Evolutionary conservation across 2,888 invertebrate species (phyloP), one percentile per base, ranked within the genome.

Genomic region (Clusia tigrina): DNA sequence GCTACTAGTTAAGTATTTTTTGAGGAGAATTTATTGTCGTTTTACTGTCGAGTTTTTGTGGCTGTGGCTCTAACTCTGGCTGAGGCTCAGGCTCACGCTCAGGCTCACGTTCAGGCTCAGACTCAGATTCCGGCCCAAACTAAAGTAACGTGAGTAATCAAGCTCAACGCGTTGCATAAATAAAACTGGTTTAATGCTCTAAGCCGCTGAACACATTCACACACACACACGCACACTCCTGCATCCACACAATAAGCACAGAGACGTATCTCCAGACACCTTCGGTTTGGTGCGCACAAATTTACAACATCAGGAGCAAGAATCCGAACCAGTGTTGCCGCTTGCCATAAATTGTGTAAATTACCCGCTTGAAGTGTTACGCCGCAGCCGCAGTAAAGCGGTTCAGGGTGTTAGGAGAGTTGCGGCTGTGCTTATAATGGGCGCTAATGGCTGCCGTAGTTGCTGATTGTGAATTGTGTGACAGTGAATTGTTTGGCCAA

Each of bases 121-220:
- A n/a, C n/a, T n/a, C n/a, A n/a, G n/a, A n/a, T n/a, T n/a, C n/a
- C n/a, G n/a, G n/a, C n/a, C n/a, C n/a, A n/a, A n/a, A n/a, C 67
- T 68, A 71, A 71, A 67, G 69, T 68, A 72, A 74, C 75, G 74
- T 76, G 75, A 77, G 79, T 76, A 78, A 78, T 79, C 76, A 76
- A 73, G 71, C 73, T 69, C 71, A 74, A 69, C 73, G 76, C 74
- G 74, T 77, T 78, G 77, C 73, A 78, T 76, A 76, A 77, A 78
- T 73, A 73, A 74, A 75, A 75, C 74, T 74, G 74, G 74, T 75
- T 74, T 74, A 72, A 71, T 69, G 72, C 52, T 26, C 23, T 12
- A 58, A 52, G 37, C 54, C 25, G 38, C 52, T 15, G 24, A 20
- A 10, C 26, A 24, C 17, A 48, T 52, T 59, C 51, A 65, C 65